These are phyloP conservation scores for Dicerorhinus sumatrensis DNA, from an alignment of 2,113 vertebrate species.

Conservation along the genomic window DNA sequence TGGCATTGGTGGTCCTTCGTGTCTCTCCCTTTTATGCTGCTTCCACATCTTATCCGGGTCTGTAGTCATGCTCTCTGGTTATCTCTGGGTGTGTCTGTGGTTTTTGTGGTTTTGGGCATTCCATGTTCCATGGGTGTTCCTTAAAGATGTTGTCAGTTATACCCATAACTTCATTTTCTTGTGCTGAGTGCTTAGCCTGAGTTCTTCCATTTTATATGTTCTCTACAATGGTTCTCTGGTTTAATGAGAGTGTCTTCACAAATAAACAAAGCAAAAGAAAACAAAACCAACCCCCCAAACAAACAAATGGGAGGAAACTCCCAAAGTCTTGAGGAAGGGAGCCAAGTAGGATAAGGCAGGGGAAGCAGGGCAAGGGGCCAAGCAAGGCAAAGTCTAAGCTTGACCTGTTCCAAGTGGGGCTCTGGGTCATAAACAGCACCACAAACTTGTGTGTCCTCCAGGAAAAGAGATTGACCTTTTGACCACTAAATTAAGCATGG, in stretches of 20 bases:
- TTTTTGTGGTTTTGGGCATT: too few species aligned
- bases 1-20: too few species aligned
- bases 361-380: background rate
- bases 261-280: background rate
- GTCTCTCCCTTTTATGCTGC: too few species aligned
- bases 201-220: too few species aligned
- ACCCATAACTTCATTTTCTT: too few species aligned
- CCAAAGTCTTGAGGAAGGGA: background rate
- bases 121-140: too few species aligned
- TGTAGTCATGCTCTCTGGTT: too few species aligned
- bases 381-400: background rate
- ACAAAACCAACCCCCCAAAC: background rate
- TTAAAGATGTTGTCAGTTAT: too few species aligned
- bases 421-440: background rate
- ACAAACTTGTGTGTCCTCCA: background rate
- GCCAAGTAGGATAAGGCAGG: background rate
- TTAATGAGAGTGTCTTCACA: background rate
- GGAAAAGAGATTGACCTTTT: background rate
- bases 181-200: too few species aligned
- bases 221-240: background rate
- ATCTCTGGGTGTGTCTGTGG: too few species aligned
- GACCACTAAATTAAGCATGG: background rate
- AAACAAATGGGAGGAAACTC: background rate
- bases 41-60: too few species aligned
- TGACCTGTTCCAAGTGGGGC: background rate